These are phyloP conservation scores for Drosophila parthenogenetica DNA, from an alignment of 2,888 invertebrate species.

Conservation along the genomic window DNA sequence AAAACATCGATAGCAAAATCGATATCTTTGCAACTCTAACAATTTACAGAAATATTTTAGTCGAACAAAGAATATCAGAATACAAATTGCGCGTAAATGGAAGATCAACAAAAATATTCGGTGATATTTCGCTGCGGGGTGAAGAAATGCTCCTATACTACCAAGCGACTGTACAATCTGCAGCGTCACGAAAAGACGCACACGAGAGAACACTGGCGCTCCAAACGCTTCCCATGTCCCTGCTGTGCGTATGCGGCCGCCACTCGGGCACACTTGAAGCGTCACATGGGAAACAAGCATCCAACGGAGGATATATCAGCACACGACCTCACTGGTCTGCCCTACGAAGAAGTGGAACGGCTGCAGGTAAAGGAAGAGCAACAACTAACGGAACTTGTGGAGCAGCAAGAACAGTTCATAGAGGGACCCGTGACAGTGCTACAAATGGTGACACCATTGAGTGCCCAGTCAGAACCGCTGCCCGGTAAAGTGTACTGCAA, in stretches of 20 bases:
- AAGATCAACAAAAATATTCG: constrained; percentile 17
- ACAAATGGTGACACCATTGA: constrained; percentile 44
- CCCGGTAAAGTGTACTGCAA: constrained; percentile 37
- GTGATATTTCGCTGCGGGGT: constrained; percentile 41
- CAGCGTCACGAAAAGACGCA: constrained; percentile 51
- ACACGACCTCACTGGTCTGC: constrained; percentile 24
- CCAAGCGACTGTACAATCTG: constrained; percentile 45
- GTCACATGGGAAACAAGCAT: constrained; percentile 50
- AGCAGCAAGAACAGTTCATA: constrained; percentile 1
- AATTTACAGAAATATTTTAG: constrained; percentile 9
- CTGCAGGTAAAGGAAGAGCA: not conserved
- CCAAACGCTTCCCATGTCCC: constrained; percentile 50
- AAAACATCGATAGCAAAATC: constrained; percentile 10
- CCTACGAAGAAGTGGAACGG: constrained; percentile 36
- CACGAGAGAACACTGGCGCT: constrained; percentile 46
- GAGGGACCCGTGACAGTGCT: constrained; percentile 48
- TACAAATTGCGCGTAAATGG: constrained; percentile 15
- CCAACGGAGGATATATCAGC: constrained; percentile 31
- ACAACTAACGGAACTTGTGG: not conserved
- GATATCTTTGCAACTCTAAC: constrained; percentile 14
- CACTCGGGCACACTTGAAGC: constrained; percentile 44
- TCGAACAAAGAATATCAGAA: not conserved
- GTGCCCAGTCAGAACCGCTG: constrained; percentile 11
- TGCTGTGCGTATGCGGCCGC: constrained; percentile 50
- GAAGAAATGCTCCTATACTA: constrained; percentile 42